A percentile compares a stretch with the other conserved stretches of the same genome.
These are phyloP conservation scores for Pygoscelis adeliae DNA, from an alignment of 2,113 vertebrate species.

Conservation along the genomic window DNA sequence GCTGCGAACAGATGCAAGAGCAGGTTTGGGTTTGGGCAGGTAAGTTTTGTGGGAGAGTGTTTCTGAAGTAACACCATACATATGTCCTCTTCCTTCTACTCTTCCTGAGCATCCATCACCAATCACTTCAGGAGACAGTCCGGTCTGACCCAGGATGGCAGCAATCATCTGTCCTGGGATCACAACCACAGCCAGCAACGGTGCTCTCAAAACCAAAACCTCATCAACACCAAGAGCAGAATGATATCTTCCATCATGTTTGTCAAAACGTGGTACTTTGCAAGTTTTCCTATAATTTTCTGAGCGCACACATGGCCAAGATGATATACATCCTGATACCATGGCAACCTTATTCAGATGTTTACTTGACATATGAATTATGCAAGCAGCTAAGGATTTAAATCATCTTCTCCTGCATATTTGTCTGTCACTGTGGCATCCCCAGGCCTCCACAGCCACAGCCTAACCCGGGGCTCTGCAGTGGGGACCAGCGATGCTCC, in stretches of 20 bases:
- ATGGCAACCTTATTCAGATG: background rate
- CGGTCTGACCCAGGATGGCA: background rate
- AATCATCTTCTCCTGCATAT: background rate
- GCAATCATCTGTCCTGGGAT: background rate
- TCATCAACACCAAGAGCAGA: background rate
- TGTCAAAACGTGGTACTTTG: background rate
- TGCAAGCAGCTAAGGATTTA: background rate
- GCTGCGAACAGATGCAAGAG: background rate
- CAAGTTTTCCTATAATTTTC: background rate
- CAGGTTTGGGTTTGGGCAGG: background rate
- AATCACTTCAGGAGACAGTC: background rate
- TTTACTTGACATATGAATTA: background rate
- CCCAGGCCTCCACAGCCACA: background rate
- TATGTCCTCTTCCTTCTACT: background rate
- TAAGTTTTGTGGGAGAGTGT: background rate
- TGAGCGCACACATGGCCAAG: background rate
- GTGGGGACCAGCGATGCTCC: background rate
- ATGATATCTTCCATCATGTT: background rate
- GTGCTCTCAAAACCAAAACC: background rate
- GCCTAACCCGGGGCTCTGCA: background rate
- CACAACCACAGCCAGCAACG: background rate
- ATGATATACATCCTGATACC: background rate
- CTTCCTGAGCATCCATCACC: background rate
- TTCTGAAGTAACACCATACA: background rate
- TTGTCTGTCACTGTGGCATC: background rate